Evolutionary conservation across 2,888 invertebrate species (phyloP), one percentile per base, ranked within the genome.

Genomic region (Andrena bucephala): DNA sequence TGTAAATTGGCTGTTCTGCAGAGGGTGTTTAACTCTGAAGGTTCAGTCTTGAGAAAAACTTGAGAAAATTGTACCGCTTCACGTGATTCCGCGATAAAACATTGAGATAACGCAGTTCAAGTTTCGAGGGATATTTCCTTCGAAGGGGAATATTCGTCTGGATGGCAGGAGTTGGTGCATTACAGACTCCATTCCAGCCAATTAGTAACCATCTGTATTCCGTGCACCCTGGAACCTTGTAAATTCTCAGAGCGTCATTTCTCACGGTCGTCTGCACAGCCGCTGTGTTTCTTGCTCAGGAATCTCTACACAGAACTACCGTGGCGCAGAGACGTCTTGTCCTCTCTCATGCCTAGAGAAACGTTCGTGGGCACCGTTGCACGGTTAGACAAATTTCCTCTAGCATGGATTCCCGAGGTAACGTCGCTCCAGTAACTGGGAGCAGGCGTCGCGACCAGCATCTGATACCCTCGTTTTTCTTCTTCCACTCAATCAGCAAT

Each of bases 251-350:
- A 33, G 31, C 29, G 54, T 69, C 86, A 85, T 83, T 62, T 29
- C 73, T 68, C 57, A 29, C 20, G 68, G 76, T 36, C 36, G 76
- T 29, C 36, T 50, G 7, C 27, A 7, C 24, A 7, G 63, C 42
- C 16, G 24, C 0, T 57, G 71, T 60, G 57, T 65, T 79, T 76
- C 83, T 75, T 77, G 33, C 33, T 48, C 27, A n/a, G 63, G 81
- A 85, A 86, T 85, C 77, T 76, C 67, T 50, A 72, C 65, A 29
- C 24, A 50, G 59, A 66, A 57, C 62, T 31, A 27, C 57, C 29
- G 24, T n/a, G 20, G 33, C 59, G 1, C 31, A 48, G 60, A 77
- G 57, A 31, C 42, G 70, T 70, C 59, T 74, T 66, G 68, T 10
- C 48, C 3, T 50, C 42, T 13, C 33, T 20, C 27, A 7, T 20